A percentile compares a stretch with the other conserved stretches of the same genome.
phyloP scores from a whole-genome alignment of 2,888 invertebrate species.

The Gerris lacustris region DNA sequence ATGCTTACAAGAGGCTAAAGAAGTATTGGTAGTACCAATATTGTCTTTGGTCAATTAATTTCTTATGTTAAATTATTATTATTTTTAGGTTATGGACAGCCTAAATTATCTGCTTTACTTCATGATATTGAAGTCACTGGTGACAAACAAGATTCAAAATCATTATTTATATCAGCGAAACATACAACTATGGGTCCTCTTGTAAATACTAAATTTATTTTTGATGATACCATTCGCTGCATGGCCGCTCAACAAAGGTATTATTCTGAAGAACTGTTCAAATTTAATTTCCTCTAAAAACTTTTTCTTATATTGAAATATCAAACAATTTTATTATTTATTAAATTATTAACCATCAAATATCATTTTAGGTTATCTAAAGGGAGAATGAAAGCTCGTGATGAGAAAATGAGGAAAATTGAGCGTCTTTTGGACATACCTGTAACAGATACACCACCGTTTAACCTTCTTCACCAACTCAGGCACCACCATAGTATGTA shows the following conservation, averaged over 20 bases:
- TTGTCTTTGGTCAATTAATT: too few species aligned
- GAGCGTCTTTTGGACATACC: slow-evolving; percentile 80
- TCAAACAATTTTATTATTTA: not conserved
- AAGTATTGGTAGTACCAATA: too few species aligned
- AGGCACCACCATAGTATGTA: slow-evolving; percentile 28
- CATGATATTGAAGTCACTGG: slow-evolving; percentile 85
- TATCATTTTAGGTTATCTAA: slow-evolving; percentile 39
- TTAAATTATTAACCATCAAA: too few species aligned
- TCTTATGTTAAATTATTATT: not conserved
- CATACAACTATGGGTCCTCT: slow-evolving; percentile 59
- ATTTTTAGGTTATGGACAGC: slow-evolving; percentile 80
- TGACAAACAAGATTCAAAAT: slow-evolving; percentile 92
- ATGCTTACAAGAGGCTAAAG: too few species aligned
- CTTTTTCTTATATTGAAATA: slow-evolving; percentile 9
- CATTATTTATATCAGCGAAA: slow-evolving; percentile 86
- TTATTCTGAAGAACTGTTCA: slow-evolving; percentile 31
- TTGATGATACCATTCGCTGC: slow-evolving; percentile 96
- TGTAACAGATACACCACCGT: slow-evolving; percentile 25
- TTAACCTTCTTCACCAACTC: slow-evolving; percentile 31
- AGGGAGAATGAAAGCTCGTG: slow-evolving; percentile 85
- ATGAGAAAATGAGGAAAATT: slow-evolving; percentile 93
- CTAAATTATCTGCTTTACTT: slow-evolving; percentile 60
- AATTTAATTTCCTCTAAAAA: slow-evolving; percentile 26
- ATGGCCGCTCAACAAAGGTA: slow-evolving; percentile 97
- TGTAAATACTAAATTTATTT: slow-evolving; percentile 84